Base-by-base conservation (phyloP, 2,113 vertebrate genomes). In the Sciurus niger region DNA sequence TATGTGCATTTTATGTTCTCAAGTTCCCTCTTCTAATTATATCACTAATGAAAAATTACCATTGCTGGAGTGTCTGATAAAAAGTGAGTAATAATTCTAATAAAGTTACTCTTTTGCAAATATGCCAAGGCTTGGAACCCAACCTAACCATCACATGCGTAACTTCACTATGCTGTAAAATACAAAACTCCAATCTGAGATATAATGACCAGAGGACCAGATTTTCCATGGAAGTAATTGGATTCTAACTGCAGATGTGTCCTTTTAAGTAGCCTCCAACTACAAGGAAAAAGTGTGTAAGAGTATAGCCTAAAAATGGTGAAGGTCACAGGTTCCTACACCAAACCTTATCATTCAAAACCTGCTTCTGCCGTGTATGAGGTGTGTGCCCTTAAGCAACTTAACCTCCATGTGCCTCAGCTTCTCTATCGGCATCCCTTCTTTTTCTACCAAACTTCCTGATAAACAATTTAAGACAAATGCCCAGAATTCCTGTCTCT, bases 31-130 rank as follows among this genome's bases (percentile, higher is more conserved):
- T 83, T 84, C 84, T 83, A 95, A 77, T 95, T 96, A 80, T 4
- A 95, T 70, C 87, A 79, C 91, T 93, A 93, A 92, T 94, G 89
- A 96, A 96, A 97, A 96, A 90, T 43, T 63, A 84, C 18, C 88
- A 96, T 58, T 65, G 30, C 17, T 17, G 55, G 78, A 37, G 80
- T 96, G 34, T 80, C 68, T 86, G 48, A 94, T 83, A 53, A 65
- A 97, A 84, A 96, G 67, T 95, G 87, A 96, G 90, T 53, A 92
- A 67, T 93, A 95, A 84, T 89, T 77, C 79, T 73, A 97, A 51
- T 40, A 55, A 78, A 96, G 84, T 55, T 95, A 72, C 89, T 97
- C 76, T 87, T 95, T 92, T 93, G 96, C 72, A 92, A 43, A 97
- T 20, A 73, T 6, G 46, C 34, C 87, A 84, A 80, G 88, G 46